phyloP scores from a whole-genome alignment of 2,113 vertebrate genomes.

The Chlorodrepanis virens region DNA sequence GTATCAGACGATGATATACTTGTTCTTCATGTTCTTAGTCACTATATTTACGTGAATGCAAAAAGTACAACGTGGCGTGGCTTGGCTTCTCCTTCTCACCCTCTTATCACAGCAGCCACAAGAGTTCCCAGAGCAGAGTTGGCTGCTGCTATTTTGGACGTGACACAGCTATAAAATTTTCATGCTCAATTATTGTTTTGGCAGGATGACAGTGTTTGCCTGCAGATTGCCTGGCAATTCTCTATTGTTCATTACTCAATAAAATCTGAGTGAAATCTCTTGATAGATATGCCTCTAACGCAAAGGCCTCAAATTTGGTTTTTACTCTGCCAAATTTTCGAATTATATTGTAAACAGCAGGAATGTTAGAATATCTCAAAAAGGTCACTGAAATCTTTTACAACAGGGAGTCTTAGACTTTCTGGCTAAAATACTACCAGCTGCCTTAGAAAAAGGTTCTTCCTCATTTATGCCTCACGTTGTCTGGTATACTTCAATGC shows the following conservation, averaged over 20 bases:
- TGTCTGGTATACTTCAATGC: not conserved
- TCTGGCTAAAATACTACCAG: not conserved
- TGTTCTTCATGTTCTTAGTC: not conserved
- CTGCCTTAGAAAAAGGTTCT: not conserved
- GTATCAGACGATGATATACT: not conserved
- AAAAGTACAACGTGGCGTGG: not conserved
- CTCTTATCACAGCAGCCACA: not conserved
- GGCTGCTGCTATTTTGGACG: constrained; percentile 52
- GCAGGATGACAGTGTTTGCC: not conserved
- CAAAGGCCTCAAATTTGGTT: constrained; percentile 19
- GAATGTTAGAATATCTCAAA: not conserved
- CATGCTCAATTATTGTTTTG: constrained; percentile 58
- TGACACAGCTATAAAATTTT: constrained; percentile 19
- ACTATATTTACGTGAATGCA: not conserved
- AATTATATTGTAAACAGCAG: constrained; percentile 33
- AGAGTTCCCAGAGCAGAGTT: constrained; percentile 21
- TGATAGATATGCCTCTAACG: not conserved
- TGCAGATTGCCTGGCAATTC: constrained; percentile 50
- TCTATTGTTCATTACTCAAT: constrained; percentile 47
- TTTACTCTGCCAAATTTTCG: constrained; percentile 19
- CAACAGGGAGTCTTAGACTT: not conserved
- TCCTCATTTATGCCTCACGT: not conserved
- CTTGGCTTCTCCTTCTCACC: not conserved
- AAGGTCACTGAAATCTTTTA: constrained; percentile 31
- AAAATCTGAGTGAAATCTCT: constrained; percentile 46